Percentiles rank a stretch among this genome's conserved stretches.
phyloP scores from a whole-genome alignment of 30 jellyfish, hydroid and myxozoan species.

The Haliclystus octoradiatus region DNA sequence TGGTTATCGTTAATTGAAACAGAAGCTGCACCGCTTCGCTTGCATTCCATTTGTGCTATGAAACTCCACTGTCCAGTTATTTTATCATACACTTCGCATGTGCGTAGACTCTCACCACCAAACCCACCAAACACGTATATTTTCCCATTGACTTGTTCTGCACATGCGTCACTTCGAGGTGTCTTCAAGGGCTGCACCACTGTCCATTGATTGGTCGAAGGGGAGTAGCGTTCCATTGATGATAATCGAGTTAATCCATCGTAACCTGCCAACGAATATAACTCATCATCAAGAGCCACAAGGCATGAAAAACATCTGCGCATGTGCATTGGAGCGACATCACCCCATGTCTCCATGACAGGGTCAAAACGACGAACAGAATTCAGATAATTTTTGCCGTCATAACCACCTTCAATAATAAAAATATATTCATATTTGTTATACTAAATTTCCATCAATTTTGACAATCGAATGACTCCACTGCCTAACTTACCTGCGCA shows the following conservation, averaged over 20 bases:
- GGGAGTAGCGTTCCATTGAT: conserved; percentile 47
- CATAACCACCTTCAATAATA: conserved; percentile 59
- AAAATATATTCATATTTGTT: too few relatives aligned
- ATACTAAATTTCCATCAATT: too few relatives aligned
- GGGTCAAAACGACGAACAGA: conserved; percentile 50
- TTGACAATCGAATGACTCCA: too few relatives aligned
- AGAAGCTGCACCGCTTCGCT: conserved; percentile 84
- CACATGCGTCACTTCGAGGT: conserved; percentile 74
- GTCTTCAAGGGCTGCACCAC: conserved; percentile 36
- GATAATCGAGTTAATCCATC: conserved; percentile 59
- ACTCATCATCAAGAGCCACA: conserved; percentile 21
- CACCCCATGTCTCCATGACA: conserved; percentile 37
- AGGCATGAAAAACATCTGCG: conserved; percentile 56
- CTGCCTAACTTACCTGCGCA: conserved; percentile 15
- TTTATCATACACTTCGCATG: conserved; percentile 56
- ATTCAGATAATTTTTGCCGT: conserved; percentile 55
- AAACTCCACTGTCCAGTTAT: conserved; percentile 39
- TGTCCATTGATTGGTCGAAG: conserved; percentile 51
- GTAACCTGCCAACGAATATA: conserved; percentile 72
- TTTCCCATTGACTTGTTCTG: conserved; percentile 32
- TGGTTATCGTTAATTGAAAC: conserved; percentile 52
- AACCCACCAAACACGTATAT: conserved; percentile 72
- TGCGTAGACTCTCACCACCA: conserved; percentile 49
- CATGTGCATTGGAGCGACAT: conserved; percentile 48
- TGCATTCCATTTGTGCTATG: conserved; percentile 38